Evolutionary conservation across 2,888 invertebrate genomes (phyloP).

Genomic region (Drosophila infuscata): DNA sequence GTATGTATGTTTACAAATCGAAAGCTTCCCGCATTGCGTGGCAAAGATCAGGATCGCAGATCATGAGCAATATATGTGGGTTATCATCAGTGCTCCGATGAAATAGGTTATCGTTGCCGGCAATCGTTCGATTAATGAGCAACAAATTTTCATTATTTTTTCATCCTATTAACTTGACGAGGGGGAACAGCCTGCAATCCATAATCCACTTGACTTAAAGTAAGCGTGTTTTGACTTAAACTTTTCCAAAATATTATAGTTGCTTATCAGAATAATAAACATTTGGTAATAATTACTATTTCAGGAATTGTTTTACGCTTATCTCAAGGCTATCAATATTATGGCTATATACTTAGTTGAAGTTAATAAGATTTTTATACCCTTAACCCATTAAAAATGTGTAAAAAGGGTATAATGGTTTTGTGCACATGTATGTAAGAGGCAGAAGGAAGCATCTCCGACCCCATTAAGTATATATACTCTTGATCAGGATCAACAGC

Average conservation of each 20-base stretch:
- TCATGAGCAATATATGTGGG: conserved; percentile 58
- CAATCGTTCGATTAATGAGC: conserved; percentile 69
- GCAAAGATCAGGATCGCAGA: conserved; percentile 64
- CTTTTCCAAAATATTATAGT: too few relatives aligned
- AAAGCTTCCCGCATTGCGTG: conserved; percentile 59
- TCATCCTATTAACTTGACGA: neutral
- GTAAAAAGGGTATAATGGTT: too few relatives aligned
- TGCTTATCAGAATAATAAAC: neutral
- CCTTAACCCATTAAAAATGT: too few relatives aligned
- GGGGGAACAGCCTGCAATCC: neutral
- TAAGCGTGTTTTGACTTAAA: neutral
- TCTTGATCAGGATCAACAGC: too few relatives aligned
- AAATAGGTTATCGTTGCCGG: conserved; percentile 71
- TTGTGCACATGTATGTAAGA: too few relatives aligned
- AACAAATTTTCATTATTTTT: conserved; percentile 48
- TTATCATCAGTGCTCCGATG: conserved; percentile 55
- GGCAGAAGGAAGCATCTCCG: too few relatives aligned
- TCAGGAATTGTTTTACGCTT: neutral
- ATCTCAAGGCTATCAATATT: neutral
- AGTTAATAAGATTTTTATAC: too few relatives aligned
- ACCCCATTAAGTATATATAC: too few relatives aligned
- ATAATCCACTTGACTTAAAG: neutral
- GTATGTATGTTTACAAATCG: conserved; percentile 26
- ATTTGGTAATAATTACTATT: neutral
- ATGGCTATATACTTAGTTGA: too few relatives aligned